These are phyloP conservation scores for Empidonax alnorum DNA, from an alignment of 2,113 vertebrate genomes.

Conservation along the genomic window DNA sequence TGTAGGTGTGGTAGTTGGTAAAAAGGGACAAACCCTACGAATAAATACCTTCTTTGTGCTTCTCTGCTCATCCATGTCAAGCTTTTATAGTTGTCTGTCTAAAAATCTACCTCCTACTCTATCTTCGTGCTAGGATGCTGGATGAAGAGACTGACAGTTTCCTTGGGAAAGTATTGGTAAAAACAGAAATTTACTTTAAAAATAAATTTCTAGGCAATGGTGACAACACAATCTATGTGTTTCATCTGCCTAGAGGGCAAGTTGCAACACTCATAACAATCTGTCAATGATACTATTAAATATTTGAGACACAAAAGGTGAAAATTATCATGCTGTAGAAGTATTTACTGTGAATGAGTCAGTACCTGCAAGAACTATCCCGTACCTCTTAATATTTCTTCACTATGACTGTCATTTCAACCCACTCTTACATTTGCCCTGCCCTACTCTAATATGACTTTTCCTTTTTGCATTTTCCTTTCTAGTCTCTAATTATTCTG, in stretches of 20 bases:
- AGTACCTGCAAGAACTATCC: background rate
- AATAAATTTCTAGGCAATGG: background rate
- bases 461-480: background rate
- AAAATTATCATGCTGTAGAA: background rate
- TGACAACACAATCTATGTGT: background rate
- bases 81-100: background rate
- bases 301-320: constrained; percentile 32
- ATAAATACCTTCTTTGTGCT: constrained; percentile 15
- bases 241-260: constrained; percentile 22
- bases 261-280: background rate
- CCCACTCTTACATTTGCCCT: background rate
- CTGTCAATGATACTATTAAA: constrained; percentile 23
- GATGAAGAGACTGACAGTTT: background rate
- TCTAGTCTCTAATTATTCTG: background rate
- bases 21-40: constrained; percentile 3
- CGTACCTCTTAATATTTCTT: background rate
- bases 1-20: background rate
- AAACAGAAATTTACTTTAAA: constrained; percentile 3
- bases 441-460: background rate
- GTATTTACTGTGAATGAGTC: background rate
- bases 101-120: constrained; percentile 8
- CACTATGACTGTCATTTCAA: background rate
- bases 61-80: background rate
- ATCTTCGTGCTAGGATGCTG: background rate
- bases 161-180: background rate